Conservation (phyloP, 1,140 invertebrate species). For the Anastatus disparis region DNA sequence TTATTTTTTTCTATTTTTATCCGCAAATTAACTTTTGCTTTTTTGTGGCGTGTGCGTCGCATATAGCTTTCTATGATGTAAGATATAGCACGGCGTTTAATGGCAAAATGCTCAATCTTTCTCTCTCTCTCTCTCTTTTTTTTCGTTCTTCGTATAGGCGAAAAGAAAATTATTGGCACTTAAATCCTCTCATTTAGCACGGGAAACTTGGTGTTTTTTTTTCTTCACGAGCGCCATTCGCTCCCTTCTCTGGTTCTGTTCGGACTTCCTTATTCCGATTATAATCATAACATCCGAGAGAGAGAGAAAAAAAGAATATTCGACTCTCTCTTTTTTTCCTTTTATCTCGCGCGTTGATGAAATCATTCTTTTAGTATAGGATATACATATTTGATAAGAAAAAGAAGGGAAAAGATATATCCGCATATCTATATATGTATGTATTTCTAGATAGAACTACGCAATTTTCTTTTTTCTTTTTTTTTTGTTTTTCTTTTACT, state of each 20-base stretch:
- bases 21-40: no score
- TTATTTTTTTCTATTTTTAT: no score
- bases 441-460: no score
- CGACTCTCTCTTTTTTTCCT: no score
- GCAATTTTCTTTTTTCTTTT: no score
- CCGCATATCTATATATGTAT: neutral
- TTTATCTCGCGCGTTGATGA: neutral
- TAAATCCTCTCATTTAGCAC: neutral
- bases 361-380: neutral
- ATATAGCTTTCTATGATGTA: no score
- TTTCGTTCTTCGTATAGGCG: neutral
- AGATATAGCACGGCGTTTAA: no score
- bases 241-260: neutral
- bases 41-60: no score
- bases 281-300: slow-evolving; percentile 12
- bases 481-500: no score
- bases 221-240: neutral
- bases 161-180: slow-evolving; percentile 24
- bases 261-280: slow-evolving; percentile 26
- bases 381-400: no score
- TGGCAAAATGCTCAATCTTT: neutral
- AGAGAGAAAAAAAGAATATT: no score
- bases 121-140: neutral
- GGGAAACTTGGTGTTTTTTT: neutral
- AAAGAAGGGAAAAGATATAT: no score